Base-by-base conservation (phyloP, 1,140 invertebrate genomes). In the Cotesia vestalis region DNA sequence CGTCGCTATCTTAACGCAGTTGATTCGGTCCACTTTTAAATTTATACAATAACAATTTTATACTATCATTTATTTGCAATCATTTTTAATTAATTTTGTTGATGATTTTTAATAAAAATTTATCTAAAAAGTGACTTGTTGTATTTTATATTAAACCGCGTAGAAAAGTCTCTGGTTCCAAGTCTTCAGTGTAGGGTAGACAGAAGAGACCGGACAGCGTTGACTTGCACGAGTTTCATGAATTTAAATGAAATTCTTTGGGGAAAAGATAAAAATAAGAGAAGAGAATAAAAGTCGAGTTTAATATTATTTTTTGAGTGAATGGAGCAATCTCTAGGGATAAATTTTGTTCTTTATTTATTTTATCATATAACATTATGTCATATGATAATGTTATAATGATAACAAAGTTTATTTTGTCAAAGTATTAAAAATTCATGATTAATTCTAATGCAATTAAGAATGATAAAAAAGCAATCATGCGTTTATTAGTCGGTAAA, bases 241-340 rank as follows among this genome's bases (percentile, higher is more conserved):
- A 83, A 80, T 83, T 81, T 83, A 78, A 80, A 80, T 79, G 76
- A 79, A 80, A 79, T 72, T 75, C 73, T 59, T 27, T n/a, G 6
- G 52, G 34, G 27, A 64, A 63, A 64, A 57, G 36, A 69, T 12
- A 17, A 35, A 68, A 53, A 27, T 14, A 67, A 52, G 27, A 27
- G 3, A 27, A 27, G 27, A n/a, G n/a, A 35, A 62, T 62, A 62
- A 62, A 62, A 46, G 5, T 46, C 11, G 6, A 46, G 6, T 46
- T 46, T 46, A 46, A 46, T 46, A 46, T 9, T 9, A 46, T 57
- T 57, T 57, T 57, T 57, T 57, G 20, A 27, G 55, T 57, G 20
- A 57, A 57, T 14, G 3, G 8, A n/a, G 20, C 55, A 6, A 57
- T 57, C 55, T n/a, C 55, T 14, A 0, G n/a, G n/a, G 20, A n/a